Conservation (phyloP, 2,888 invertebrate genomes). For the Eilema depressum region DNA sequence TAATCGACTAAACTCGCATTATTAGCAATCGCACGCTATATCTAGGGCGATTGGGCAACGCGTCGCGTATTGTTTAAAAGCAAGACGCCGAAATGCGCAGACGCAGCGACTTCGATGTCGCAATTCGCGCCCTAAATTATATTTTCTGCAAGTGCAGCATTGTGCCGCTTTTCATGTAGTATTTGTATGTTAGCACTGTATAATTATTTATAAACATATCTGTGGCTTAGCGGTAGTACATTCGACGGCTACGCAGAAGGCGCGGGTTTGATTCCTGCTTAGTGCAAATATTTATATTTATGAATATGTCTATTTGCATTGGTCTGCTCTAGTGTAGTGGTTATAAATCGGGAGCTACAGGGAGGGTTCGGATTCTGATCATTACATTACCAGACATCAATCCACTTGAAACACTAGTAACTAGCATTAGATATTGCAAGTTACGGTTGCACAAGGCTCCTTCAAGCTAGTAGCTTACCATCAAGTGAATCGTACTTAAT, state of each 20-base stretch:
- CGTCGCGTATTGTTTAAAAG: slow-evolving; percentile 54
- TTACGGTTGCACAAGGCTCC: background rate
- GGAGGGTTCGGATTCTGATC: too few relatives aligned
- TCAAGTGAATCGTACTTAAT: background rate
- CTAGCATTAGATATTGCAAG: background rate
- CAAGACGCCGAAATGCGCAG: slow-evolving; percentile 49
- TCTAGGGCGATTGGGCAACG: slow-evolving; percentile 58
- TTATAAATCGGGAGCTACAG: too few relatives aligned
- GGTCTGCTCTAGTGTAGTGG: too few relatives aligned
- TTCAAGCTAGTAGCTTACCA: background rate
- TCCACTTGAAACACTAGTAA: too few relatives aligned
- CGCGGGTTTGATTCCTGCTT: too few relatives aligned
- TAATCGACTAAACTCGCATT: slow-evolving; percentile 14
- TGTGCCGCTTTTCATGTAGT: slow-evolving; percentile 15
- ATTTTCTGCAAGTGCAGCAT: slow-evolving; percentile 40
- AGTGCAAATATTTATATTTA: too few relatives aligned
- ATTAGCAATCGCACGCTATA: slow-evolving; percentile 35
- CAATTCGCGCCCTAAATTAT: slow-evolving; percentile 53
- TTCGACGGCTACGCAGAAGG: too few relatives aligned
- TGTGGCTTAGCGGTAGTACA: too few relatives aligned
- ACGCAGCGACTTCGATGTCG: slow-evolving; percentile 47
- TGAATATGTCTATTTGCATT: too few relatives aligned
- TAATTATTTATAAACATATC: background rate
- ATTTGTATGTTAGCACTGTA: background rate
- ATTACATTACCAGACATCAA: too few relatives aligned